Evolutionary conservation across 2,888 invertebrate species (phyloP).

Genomic region (Scaptomyza flava): DNA sequence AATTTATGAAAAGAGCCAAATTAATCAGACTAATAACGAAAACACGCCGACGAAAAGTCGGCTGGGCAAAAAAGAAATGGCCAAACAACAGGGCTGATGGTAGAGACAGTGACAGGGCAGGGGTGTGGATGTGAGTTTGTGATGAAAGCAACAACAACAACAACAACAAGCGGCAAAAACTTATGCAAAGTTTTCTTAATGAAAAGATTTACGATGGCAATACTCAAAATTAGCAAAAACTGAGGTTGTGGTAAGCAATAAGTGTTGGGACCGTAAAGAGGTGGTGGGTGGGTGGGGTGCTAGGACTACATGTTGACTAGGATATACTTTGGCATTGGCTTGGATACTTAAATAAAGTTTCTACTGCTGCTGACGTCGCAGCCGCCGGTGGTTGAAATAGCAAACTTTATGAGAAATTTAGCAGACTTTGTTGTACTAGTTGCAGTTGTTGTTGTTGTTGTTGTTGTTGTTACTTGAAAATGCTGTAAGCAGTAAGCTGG

Average conservation of each 20-base stretch:
- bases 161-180: constrained; percentile 58
- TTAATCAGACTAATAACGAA: constrained; percentile 85
- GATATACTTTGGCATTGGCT: constrained; percentile 11
- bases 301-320: constrained; percentile 19
- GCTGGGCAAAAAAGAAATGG: constrained; percentile 60
- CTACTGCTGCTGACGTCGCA: constrained; percentile 38
- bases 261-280: constrained; percentile 28
- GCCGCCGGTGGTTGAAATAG: constrained; percentile 54
- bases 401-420: constrained; percentile 61
- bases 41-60: constrained; percentile 78
- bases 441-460: constrained; percentile 4
- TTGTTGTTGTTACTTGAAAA: not conserved
- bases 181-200: constrained; percentile 84
- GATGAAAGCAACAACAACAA: constrained; percentile 29
- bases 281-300: not conserved
- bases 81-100: constrained; percentile 7
- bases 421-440: constrained; percentile 30
- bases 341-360: constrained; percentile 61
- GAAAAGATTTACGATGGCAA: constrained; percentile 84
- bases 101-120: not conserved
- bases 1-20: constrained; percentile 85
- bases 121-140: not conserved
- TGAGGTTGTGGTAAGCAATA: constrained; percentile 76
- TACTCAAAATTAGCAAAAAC: constrained; percentile 79
- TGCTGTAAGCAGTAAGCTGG: constrained; percentile 25